Percentiles rank a stretch among this genome's conserved stretches.
phyloP scores from a whole-genome alignment of 2,113 vertebrate species.

The Toxotes chatareus region DNA sequence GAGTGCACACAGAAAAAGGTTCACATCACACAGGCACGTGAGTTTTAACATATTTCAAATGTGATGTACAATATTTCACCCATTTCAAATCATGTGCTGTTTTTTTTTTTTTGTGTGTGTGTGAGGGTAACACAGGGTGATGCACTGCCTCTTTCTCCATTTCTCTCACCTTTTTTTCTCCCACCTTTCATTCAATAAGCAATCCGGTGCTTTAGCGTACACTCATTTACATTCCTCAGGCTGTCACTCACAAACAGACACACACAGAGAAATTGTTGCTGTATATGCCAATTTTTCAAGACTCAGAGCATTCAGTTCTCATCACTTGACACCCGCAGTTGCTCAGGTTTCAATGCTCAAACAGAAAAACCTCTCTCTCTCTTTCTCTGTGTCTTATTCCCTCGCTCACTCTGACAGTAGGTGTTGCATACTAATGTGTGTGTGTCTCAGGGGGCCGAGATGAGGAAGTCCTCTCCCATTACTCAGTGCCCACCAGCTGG shows the following conservation, averaged over 20 bases:
- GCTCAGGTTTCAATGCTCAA: constrained; percentile 74
- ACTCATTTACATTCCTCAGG: constrained; percentile 69
- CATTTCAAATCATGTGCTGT: neutral
- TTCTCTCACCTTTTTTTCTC: constrained; percentile 38
- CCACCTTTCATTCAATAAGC: constrained; percentile 48
- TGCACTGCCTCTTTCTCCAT: constrained; percentile 1
- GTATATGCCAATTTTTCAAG: constrained; percentile 68
- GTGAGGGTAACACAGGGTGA: constrained; percentile 5
- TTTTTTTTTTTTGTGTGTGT: neutral
- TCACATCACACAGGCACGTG: neutral
- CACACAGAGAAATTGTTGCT: constrained; percentile 58
- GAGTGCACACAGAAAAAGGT: neutral
- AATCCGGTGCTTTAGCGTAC: constrained; percentile 42
- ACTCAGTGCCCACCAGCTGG: constrained; percentile 85
- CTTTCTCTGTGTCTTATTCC: constrained; percentile 66
- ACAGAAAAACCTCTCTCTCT: constrained; percentile 41
- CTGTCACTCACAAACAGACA: constrained; percentile 66
- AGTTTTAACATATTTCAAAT: too few relatives aligned
- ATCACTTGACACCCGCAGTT: constrained; percentile 72
- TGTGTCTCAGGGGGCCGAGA: constrained; percentile 80
- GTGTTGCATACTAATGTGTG: constrained; percentile 84
- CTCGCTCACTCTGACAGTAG: constrained; percentile 78
- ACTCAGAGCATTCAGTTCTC: constrained; percentile 66
- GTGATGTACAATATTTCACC: neutral
- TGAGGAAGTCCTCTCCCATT: constrained; percentile 86